phyloP scores from a whole-genome alignment of 2,888 invertebrate species.

The Eledone cirrhosa region DNA sequence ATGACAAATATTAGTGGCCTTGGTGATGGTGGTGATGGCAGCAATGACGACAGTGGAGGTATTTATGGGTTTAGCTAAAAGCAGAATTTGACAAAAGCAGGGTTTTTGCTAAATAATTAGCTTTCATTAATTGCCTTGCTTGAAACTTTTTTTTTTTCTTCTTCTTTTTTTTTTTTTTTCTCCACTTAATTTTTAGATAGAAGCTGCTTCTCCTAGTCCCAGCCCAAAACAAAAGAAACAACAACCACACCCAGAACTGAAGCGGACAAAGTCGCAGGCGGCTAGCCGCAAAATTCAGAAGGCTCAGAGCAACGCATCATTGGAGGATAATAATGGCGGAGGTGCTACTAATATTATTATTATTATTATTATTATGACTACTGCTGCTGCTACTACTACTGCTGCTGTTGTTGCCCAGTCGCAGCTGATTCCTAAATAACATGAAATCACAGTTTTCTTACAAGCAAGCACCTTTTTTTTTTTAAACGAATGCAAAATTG shows the following conservation, averaged over 20 bases:
- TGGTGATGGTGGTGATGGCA: background rate
- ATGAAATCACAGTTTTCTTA: too few relatives aligned
- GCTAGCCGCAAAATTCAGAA: conserved; percentile 72
- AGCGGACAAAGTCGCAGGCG: conserved; percentile 93
- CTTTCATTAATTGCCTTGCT: conserved; percentile 28
- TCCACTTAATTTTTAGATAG: conserved; percentile 73
- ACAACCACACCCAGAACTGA: conserved; percentile 72
- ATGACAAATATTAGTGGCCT: background rate
- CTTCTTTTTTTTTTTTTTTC: too few relatives aligned
- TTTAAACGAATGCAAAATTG: too few relatives aligned
- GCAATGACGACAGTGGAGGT: background rate
- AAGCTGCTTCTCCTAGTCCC: conserved; percentile 79
- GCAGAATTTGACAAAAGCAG: too few relatives aligned
- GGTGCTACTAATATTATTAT: conserved; percentile 42
- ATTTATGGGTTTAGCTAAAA: conserved; percentile 20
- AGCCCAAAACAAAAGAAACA: conserved; percentile 67
- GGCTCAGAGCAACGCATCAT: conserved; percentile 61
- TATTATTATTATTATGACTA: conserved; percentile 11
- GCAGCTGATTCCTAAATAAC: too few relatives aligned
- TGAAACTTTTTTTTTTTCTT: too few relatives aligned
- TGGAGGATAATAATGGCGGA: conserved; percentile 60
- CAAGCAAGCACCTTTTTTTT: too few relatives aligned
- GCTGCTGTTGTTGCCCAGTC: too few relatives aligned
- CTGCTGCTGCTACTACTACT: background rate
- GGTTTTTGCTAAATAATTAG: conserved; percentile 17